Base-by-base conservation (phyloP, 1,140 invertebrate species). In the Polypedilum pembai region DNA sequence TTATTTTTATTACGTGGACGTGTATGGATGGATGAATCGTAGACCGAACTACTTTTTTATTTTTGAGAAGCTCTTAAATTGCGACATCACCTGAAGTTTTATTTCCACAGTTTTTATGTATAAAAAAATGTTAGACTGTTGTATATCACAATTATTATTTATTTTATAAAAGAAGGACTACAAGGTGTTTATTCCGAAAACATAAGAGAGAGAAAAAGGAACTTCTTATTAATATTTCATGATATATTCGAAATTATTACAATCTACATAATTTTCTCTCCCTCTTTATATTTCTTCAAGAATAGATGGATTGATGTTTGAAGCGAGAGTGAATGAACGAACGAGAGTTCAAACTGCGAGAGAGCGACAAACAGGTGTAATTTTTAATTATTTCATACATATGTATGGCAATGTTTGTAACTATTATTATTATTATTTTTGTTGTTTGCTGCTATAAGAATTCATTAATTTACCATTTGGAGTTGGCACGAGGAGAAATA, bases 101-200 rank as follows among this genome's bases (percentile, higher is more conserved):
- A 66, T 66, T 17, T 66, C 63, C 63, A 66, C 20, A 69, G 17
- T 69, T 69, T 56, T 20, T 20, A 69, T 69, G 17, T 20, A 33
- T 33, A 33, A 33, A 33, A 33, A 33, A 33, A 33, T 33, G 24
- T 33, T 33, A 33, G 5, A 33, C 24, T 33, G 24, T 1, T 33
- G 24, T 18, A 10, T 18, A 4, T 10, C 65, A 20, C 15, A 69
- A 69, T 69, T 18, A 21, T 69, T 12, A 15, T 56, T 56, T 56
- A 56, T 56, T 56, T 56, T 12, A 3, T 12, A 56, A 15, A 56
- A 15, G 7, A 56, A 56, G 41, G n/a, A 56, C 65, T 69, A 69
- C 65, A 69, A 69, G 65, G 65, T 69, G 65, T 69, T 69, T 69
- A 69, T 69, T 17, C 65, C 65, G 65, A 69, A 69, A n/a, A 18